These are phyloP conservation scores for Antheraea yamamai DNA, from an alignment of 2,888 invertebrate genomes.

Conservation along the genomic window DNA sequence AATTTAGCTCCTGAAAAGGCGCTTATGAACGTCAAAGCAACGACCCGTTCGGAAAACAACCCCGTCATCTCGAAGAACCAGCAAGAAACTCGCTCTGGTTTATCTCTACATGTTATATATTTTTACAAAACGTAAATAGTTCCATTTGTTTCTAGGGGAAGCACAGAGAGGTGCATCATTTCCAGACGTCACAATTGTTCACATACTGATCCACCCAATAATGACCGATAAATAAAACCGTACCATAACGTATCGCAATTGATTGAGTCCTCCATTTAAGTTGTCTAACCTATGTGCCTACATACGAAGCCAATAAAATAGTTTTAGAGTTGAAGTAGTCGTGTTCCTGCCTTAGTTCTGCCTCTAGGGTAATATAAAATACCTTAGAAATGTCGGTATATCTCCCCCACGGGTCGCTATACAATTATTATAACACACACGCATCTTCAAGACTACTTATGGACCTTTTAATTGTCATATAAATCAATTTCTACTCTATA, in stretches of 20 bases:
- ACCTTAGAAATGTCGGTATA: conserved; percentile 8
- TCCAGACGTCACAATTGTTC: too few species aligned
- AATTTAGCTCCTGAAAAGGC: too few species aligned
- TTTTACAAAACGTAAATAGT: too few species aligned
- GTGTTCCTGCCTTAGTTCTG: background rate
- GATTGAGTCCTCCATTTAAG: background rate
- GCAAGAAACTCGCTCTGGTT: too few species aligned
- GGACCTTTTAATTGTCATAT: conserved; percentile 11
- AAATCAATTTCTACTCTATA: background rate
- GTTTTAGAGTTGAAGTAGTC: conserved; percentile 14
- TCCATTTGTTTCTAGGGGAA: too few species aligned
- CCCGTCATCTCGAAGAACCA: too few species aligned
- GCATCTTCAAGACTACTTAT: background rate
- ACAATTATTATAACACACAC: conserved; percentile 6
- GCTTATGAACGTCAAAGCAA: too few species aligned
- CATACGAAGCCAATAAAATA: conserved; percentile 17
- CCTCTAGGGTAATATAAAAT: conserved; percentile 17
- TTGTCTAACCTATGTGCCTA: background rate
- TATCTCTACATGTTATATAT: too few species aligned
- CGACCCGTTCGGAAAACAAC: too few species aligned
- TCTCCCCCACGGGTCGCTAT: background rate
- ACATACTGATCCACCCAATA: too few species aligned
- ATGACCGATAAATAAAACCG: background rate
- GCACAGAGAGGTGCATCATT: too few species aligned
- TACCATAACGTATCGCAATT: background rate